Percentiles rank a stretch among this genome's conserved stretches.
phyloP scores from a whole-genome alignment of 1,140 invertebrate genomes.

The Pseudobourletiella spinata region DNA sequence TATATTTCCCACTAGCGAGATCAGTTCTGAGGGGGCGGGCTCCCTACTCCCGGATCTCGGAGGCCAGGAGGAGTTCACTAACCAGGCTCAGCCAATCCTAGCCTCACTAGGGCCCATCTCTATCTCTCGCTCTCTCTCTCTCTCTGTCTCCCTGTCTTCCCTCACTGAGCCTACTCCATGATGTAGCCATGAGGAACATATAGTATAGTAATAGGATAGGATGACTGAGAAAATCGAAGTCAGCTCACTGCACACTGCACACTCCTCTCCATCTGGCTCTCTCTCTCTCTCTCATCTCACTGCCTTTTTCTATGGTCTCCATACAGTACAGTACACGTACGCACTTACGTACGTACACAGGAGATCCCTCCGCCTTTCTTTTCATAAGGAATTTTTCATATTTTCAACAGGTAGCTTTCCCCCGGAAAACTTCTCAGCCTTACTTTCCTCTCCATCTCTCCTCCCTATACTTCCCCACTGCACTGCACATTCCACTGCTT shows the following conservation, averaged over 20 bases:
- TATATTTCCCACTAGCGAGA: slow-evolving; percentile 28
- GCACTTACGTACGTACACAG: no score
- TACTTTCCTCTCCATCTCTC: no score
- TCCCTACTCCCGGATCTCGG: neutral
- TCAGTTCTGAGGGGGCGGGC: slow-evolving; percentile 9
- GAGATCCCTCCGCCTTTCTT: slow-evolving; percentile 13
- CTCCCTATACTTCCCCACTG: no score
- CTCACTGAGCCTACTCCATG: no score
- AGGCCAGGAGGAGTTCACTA: slow-evolving; percentile 14
- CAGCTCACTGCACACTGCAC: no score
- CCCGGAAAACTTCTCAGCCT: neutral
- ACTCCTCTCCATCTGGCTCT: no score
- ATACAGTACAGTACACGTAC: no score
- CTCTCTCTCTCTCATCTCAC: no score
- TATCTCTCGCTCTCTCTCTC: neutral
- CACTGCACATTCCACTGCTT: no score
- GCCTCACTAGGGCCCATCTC: neutral
- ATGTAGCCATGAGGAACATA: no score
- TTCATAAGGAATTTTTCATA: slow-evolving; percentile 31
- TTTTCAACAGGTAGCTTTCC: slow-evolving; percentile 34
- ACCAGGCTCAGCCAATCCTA: slow-evolving; percentile 10
- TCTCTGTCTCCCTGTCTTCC: neutral
- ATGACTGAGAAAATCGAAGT: neutral
- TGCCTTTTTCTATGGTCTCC: no score
- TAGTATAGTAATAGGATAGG: no score